Conservation (phyloP, 2,888 invertebrate species). For the Drosophila prolongata region DNA sequence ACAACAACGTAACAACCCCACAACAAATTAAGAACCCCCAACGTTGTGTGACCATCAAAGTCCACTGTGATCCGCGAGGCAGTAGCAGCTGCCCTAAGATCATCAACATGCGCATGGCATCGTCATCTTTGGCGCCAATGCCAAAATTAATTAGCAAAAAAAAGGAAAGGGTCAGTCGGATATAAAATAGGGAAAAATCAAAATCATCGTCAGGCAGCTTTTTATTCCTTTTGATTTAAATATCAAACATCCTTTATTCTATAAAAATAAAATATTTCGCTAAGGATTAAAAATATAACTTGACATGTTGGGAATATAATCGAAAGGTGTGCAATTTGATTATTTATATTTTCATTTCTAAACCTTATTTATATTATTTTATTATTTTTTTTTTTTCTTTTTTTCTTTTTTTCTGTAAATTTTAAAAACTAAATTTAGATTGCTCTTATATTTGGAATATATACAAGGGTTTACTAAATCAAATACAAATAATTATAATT, state of each 20-base stretch:
- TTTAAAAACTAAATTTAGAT: no score
- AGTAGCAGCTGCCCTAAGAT: slow-evolving; percentile 6
- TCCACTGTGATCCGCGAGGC: background rate
- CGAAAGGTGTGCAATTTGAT: background rate
- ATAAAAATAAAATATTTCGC: background rate
- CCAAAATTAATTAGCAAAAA: slow-evolving; percentile 79
- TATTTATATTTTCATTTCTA: background rate
- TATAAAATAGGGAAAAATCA: slow-evolving; percentile 21
- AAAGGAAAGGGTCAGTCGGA: slow-evolving; percentile 11
- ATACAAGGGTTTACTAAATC: no score
- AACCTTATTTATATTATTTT: no score
- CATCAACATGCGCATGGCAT: slow-evolving; percentile 1
- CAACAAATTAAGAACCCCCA: background rate
- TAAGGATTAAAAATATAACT: background rate
- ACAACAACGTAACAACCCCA: no score
- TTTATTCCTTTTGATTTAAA: background rate
- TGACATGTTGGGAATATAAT: background rate
- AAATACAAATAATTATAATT: no score
- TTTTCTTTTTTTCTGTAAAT: background rate
- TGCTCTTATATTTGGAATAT: no score
- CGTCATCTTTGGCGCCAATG: slow-evolving; percentile 65
- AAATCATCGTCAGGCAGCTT: background rate
- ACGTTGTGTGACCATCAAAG: slow-evolving; percentile 2
- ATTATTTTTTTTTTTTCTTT: background rate
- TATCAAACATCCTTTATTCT: no score